Evolutionary conservation across 2,888 invertebrate species (phyloP).

Genomic region (Minunthozetes semirufus): DNA sequence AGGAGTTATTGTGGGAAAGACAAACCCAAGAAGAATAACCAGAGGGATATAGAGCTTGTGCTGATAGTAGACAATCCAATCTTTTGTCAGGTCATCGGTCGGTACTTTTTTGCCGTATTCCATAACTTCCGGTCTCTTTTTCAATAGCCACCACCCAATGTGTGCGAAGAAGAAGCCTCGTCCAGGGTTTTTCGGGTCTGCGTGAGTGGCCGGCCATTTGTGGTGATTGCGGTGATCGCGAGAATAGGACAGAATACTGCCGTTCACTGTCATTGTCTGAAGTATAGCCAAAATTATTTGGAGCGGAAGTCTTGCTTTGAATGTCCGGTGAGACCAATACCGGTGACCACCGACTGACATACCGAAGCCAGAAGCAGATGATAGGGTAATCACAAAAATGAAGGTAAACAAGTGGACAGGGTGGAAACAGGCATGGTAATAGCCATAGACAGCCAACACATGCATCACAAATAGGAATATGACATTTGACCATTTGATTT

Average conservation of each 20-base stretch:
- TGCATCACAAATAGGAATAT: constrained; percentile 25
- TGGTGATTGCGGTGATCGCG: constrained; percentile 36
- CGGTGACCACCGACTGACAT: constrained; percentile 25
- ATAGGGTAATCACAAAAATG: background rate
- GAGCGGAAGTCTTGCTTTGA: background rate
- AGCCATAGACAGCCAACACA: constrained; percentile 18
- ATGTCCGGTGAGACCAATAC: constrained; percentile 30
- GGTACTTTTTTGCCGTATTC: constrained; percentile 28
- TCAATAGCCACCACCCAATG: constrained; percentile 34
- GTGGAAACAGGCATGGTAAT: background rate
- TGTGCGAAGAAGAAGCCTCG: constrained; percentile 34
- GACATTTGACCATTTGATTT: constrained; percentile 31
- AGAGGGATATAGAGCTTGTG: constrained; percentile 33
- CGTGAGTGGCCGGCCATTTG: constrained; percentile 33
- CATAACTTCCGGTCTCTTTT: constrained; percentile 25
- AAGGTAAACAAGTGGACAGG: background rate
- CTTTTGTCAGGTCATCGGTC: constrained; percentile 2
- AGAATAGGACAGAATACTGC: constrained; percentile 26
- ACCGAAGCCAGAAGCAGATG: background rate
- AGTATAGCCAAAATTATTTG: background rate
- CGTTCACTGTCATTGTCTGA: constrained; percentile 34
- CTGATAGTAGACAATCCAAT: constrained; percentile 26
- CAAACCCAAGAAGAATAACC: background rate
- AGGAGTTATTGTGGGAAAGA: constrained; percentile 15
- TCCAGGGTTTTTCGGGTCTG: constrained; percentile 33